These are phyloP conservation scores for Hirudo medicinalis DNA, from an alignment of 1,140 invertebrate species.

Conservation along the genomic window DNA sequence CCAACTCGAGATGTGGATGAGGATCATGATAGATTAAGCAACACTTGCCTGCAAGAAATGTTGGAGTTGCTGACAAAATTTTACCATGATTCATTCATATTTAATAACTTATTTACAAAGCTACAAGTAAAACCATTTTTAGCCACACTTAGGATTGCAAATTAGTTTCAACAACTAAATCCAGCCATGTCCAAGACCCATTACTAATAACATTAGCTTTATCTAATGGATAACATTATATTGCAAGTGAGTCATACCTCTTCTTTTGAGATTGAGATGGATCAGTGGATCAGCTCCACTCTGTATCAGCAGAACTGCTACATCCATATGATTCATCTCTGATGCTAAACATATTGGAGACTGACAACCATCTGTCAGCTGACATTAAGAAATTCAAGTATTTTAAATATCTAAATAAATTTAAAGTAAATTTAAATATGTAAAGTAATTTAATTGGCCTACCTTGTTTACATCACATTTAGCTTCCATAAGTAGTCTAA, in stretches of 20 bases:
- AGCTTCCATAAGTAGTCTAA: conserved; percentile 29
- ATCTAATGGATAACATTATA: neutral
- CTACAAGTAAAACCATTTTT: conserved; percentile 32
- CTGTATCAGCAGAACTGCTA: neutral
- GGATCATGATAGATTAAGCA: conserved; percentile 32
- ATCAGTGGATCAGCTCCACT: conserved; percentile 6
- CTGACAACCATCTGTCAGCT: neutral
- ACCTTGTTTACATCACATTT: conserved; percentile 37
- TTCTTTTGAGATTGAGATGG: conserved; percentile 2
- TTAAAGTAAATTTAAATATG: neutral
- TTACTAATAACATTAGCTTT: conserved; percentile 29
- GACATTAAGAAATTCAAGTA: neutral
- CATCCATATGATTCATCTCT: neutral
- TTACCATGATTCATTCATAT: neutral
- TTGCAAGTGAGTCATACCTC: neutral
- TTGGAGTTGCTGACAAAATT: neutral
- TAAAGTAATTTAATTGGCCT: neutral
- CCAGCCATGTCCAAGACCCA: conserved; percentile 33
- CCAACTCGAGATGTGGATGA: conserved; percentile 36
- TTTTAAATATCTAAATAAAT: neutral
- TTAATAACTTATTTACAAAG: neutral
- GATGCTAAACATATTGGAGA: neutral
- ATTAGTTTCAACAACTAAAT: conserved; percentile 30
- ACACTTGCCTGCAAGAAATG: conserved; percentile 25
- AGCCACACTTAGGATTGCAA: conserved; percentile 29